A percentile compares a stretch with the other conserved stretches of the same genome.
Conservation (phyloP, 2,113 vertebrate genomes). For the Clarias magur region DNA sequence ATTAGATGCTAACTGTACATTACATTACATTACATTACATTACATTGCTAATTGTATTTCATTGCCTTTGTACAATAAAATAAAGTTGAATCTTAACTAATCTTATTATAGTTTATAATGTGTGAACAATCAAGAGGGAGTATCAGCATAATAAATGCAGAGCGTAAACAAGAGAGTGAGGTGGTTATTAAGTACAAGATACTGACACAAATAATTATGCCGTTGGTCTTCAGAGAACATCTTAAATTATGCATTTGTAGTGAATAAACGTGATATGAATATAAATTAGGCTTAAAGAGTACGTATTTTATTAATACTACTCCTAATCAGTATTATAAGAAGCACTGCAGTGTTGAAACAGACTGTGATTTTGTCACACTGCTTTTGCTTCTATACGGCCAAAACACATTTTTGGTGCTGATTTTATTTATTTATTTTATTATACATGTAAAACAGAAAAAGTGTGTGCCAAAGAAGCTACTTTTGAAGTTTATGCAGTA, state of each 20-base stretch:
- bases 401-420: no score
- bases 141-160: slow-evolving; percentile 4
- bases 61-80: no score
- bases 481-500: no score
- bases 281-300: background rate
- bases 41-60: no score
- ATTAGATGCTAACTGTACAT: no score
- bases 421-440: no score
- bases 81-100: background rate
- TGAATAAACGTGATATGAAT: background rate
- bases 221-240: background rate
- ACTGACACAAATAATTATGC: background rate
- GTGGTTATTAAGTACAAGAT: background rate
- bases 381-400: background rate
- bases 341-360: background rate
- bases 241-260: background rate
- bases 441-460: no score
- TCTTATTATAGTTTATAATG: background rate
- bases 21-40: no score
- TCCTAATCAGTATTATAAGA: background rate
- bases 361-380: background rate
- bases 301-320: background rate
- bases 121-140: background rate
- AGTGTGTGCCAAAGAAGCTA: no score
- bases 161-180: background rate